Percentiles rank a stretch among this genome's conserved stretches.
These are phyloP conservation scores for Prunella strophiata DNA, from an alignment of 2,797 vertebrate species.

Conservation along the genomic window DNA sequence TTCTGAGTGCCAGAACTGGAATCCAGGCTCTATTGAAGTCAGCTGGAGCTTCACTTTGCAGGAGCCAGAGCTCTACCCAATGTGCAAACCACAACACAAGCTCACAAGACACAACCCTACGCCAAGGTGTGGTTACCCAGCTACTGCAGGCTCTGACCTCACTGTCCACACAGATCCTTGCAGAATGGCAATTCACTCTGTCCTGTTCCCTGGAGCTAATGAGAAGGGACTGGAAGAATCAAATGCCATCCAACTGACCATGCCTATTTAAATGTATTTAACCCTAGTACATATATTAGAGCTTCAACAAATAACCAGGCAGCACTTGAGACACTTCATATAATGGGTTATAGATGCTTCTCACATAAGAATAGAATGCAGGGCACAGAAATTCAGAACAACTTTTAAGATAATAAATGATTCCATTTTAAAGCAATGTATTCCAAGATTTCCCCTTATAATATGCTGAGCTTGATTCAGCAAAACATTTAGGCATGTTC, in stretches of 20 bases:
- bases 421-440: neutral
- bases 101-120: neutral
- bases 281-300: neutral
- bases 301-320: neutral
- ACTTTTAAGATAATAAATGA: neutral
- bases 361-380: neutral
- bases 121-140: neutral
- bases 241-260: neutral
- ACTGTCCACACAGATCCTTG: neutral
- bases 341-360: neutral
- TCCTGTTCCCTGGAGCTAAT: neutral
- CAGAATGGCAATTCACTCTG: neutral
- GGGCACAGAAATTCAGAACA: neutral
- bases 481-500: neutral
- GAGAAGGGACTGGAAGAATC: neutral
- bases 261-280: neutral
- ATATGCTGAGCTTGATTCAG: neutral
- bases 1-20: neutral
- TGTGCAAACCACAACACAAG: neutral
- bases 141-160: neutral
- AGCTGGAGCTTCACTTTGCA: neutral
- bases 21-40: neutral
- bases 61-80: neutral
- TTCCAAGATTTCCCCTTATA: neutral
- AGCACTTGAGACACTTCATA: neutral